Evolutionary conservation across 2,888 invertebrate species (phyloP).

Genomic region (Heliconius cydno): DNA sequence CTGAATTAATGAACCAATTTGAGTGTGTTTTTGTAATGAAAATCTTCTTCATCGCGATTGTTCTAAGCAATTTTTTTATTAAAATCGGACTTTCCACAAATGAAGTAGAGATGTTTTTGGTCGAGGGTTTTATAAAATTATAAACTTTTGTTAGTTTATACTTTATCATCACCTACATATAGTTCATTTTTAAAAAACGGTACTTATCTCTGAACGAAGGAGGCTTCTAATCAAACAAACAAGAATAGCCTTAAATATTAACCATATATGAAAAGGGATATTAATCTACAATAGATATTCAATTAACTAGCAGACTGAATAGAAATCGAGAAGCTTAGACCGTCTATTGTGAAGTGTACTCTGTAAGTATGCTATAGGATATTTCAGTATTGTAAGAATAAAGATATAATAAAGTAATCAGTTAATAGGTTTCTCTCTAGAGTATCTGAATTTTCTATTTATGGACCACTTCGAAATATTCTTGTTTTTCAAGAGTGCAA

Average conservation of each 20-base stretch:
- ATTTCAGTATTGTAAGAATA: background rate
- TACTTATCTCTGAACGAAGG: background rate
- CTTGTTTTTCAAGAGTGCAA: background rate
- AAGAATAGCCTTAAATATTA: background rate
- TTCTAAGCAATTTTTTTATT: too few species aligned
- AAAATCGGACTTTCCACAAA: too few species aligned
- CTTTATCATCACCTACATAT: too few species aligned
- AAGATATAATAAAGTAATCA: background rate
- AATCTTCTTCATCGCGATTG: too few species aligned
- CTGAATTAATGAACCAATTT: too few species aligned
- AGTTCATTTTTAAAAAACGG: background rate
- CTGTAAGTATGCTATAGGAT: background rate
- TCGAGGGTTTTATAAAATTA: too few species aligned
- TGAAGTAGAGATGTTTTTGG: too few species aligned
- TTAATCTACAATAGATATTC: conserved; percentile 15
- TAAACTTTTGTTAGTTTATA: too few species aligned
- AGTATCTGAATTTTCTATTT: too few species aligned
- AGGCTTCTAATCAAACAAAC: background rate
- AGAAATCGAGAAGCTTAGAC: conserved; percentile 19
- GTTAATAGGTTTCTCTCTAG: conserved; percentile 7
- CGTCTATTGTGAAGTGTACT: background rate
- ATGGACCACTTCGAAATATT: too few species aligned
- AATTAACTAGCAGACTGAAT: conserved; percentile 9
- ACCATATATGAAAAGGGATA: background rate
- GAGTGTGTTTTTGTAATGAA: too few species aligned